Conservation (phyloP, 2,888 invertebrate genomes). For the Tachina lurida region DNA sequence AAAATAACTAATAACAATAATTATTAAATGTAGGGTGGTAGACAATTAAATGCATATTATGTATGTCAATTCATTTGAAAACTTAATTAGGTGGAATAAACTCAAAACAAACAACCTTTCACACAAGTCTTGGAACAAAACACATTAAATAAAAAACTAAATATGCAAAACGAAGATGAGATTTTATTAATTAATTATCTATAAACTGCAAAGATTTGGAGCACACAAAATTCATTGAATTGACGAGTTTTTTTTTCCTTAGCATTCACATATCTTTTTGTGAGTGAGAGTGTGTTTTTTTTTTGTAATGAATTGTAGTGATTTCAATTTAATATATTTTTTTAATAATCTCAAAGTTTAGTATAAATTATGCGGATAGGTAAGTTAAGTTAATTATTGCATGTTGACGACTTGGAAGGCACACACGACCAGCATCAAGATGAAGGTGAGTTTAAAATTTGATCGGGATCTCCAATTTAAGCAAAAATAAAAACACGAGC, state of each 20-base stretch:
- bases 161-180: slow-evolving; percentile 8
- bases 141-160: not conserved
- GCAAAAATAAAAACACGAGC: slow-evolving; percentile 43
- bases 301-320: slow-evolving; percentile 38
- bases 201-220: slow-evolving; percentile 51
- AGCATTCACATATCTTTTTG: not conserved
- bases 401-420: slow-evolving; percentile 79
- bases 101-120: slow-evolving; percentile 24
- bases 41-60: no score
- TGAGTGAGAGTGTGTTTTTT: slow-evolving; percentile 35
- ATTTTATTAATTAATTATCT: slow-evolving; percentile 13
- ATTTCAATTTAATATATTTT: slow-evolving; percentile 16
- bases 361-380: slow-evolving; percentile 80
- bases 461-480: not conserved
- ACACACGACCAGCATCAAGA: slow-evolving; percentile 79
- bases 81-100: not conserved
- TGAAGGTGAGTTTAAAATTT: slow-evolving; percentile 77
- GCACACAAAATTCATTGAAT: slow-evolving; percentile 10
- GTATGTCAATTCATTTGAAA: not conserved
- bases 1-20: no score
- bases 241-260: slow-evolving; percentile 10
- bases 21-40: no score
- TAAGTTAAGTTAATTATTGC: slow-evolving; percentile 79
- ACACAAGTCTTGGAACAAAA: not conserved
- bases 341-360: slow-evolving; percentile 65